Evolutionary conservation across 2,797 vertebrate genomes (phyloP), one percentile per base, ranked within the genome.

Genomic region (Myripristis jacobus): DNA sequence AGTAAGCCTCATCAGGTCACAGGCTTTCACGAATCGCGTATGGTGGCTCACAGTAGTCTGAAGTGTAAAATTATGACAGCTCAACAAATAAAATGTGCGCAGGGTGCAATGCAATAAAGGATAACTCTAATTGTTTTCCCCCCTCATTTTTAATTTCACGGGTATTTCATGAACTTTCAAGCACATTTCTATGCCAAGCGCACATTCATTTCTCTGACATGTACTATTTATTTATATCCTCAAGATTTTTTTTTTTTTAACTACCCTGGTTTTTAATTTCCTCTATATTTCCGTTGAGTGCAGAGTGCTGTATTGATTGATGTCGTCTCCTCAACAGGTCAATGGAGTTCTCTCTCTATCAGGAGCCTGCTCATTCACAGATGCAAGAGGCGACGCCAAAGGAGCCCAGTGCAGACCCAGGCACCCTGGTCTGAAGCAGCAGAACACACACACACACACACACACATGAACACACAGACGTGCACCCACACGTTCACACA

Each of bases 271-370:
- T 73, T 73, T 79, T 53, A 34, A 16, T 27, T 24, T 56, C 22
- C 44, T 25, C 63, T 50, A 31, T 55, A 9, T 58, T 38, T 51
- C 6, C 68, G 48, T 6, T 18, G 27, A 64, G 73, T 72, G 55
- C 36, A 21, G 6, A 44, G n/a, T 22, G 56, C 69, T 51, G 13
- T 78, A 76, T 81, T 83, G 69, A 84, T 57, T 71, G 56, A 56
- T 75, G 27, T 62, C 73, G 4, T 70, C 59, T 79, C 48, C 36
- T 46, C 63, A 25, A 15, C 90, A 94, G 93, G 85, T 91, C 92
- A 21, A 90, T 93, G 91, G 93, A 94, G 87, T 90, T 94, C 57
- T 93, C 93, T 51, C 90, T 93, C 36, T 95, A 91, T 70, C 89
- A 93, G 85, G 92, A 94, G 69, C 87, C 87, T 47, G 79, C 90